Evolutionary conservation across 1,140 invertebrate genomes (phyloP).

Genomic region (Sipha flava): DNA sequence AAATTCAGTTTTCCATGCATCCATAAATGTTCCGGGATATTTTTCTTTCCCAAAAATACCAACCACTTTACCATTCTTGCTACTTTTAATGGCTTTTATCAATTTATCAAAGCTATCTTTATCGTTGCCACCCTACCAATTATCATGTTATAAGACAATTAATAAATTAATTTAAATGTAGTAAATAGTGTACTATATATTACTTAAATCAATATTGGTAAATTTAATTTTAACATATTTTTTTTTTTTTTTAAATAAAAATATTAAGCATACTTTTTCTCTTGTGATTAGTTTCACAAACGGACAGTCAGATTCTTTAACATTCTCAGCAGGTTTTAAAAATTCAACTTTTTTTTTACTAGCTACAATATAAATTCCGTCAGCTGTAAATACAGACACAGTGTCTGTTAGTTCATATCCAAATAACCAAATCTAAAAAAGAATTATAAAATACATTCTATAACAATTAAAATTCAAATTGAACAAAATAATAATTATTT

Average conservation of each 20-base stretch:
- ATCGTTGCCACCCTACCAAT: slow-evolving; percentile 91
- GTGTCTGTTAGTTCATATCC: slow-evolving; percentile 95
- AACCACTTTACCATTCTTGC: slow-evolving; percentile 79
- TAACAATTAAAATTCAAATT: too few species aligned
- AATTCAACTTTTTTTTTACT: slow-evolving; percentile 99
- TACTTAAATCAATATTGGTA: too few species aligned
- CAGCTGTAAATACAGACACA: slow-evolving; percentile 80
- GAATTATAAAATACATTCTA: neutral
- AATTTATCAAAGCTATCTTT: slow-evolving; percentile 87
- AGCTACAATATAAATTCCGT: slow-evolving; percentile 78
- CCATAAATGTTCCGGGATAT: slow-evolving; percentile 85
- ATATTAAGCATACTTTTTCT: slow-evolving; percentile 65
- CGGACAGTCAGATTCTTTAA: slow-evolving; percentile 76
- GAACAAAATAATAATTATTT: too few species aligned
- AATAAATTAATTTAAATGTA: too few species aligned
- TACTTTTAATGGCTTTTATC: slow-evolving; percentile 73
- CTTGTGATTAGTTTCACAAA: slow-evolving; percentile 78
- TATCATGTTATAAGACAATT: slow-evolving; percentile 41
- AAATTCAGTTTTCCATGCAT: slow-evolving; percentile 73
- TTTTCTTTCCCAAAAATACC: slow-evolving; percentile 94
- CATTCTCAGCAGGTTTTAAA: slow-evolving; percentile 80
- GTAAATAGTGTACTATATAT: too few species aligned
- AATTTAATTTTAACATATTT: too few species aligned
- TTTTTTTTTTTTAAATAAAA: neutral
- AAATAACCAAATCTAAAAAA: slow-evolving; percentile 83